Conservation (phyloP, 2,113 vertebrate species). For the Psittacula cyanocephala region DNA sequence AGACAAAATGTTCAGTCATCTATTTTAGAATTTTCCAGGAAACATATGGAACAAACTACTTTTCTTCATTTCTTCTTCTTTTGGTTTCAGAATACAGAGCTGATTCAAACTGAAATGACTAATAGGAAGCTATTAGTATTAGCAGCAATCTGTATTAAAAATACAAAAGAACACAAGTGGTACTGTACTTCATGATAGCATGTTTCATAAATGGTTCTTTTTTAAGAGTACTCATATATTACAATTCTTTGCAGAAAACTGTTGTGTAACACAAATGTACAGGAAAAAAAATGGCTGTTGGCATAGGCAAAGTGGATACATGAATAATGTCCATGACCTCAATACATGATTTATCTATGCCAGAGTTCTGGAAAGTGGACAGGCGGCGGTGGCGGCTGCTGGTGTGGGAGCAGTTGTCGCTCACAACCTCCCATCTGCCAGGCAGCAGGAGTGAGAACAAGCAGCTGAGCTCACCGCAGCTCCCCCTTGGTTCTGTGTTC, state of each 20-base stretch:
- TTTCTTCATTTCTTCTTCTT: not conserved
- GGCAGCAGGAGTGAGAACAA: not conserved
- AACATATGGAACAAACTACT: not conserved
- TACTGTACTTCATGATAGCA: not conserved
- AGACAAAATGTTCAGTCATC: not conserved
- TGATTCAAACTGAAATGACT: not conserved
- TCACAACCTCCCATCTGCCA: slow-evolving; percentile 44
- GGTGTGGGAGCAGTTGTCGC: slow-evolving; percentile 30
- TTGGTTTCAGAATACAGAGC: not conserved
- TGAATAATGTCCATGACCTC: not conserved
- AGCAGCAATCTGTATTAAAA: not conserved
- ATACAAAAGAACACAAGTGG: not conserved
- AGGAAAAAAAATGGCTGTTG: not conserved
- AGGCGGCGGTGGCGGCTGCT: not conserved
- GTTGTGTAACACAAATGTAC: not conserved
- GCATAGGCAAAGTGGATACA: not conserved
- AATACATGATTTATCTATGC: not conserved
- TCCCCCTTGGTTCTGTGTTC: not conserved
- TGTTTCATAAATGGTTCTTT: not conserved
- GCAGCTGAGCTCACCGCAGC: not conserved
- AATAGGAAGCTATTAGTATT: not conserved
- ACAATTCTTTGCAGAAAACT: not conserved
- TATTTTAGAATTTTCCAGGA: not conserved
- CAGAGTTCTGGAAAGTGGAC: not conserved
- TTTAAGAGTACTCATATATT: not conserved